These are phyloP conservation scores for Elymnias hypermnestra DNA, from an alignment of 1,140 invertebrate genomes.

Conservation along the genomic window DNA sequence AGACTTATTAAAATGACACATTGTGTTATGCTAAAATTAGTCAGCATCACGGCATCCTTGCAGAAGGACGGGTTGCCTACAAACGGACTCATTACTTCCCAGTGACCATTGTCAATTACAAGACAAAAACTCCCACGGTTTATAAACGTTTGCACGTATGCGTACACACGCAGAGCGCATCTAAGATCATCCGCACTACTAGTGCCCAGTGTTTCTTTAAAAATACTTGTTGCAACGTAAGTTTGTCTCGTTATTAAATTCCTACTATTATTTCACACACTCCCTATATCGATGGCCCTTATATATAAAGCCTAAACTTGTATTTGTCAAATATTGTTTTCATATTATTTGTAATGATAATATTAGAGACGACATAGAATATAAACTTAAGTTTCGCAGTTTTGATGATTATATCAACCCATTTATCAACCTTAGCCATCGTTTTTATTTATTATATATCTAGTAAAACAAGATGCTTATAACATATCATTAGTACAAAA, in stretches of 20 bases:
- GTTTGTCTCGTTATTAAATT: neutral
- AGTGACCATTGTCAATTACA: constrained; percentile 65
- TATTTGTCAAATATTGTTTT: too few species aligned
- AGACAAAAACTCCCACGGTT: constrained; percentile 69
- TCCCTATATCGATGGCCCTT: too few species aligned
- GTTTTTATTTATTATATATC: too few species aligned
- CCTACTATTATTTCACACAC: too few species aligned
- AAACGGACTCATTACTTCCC: constrained; percentile 67
- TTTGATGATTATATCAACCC: too few species aligned
- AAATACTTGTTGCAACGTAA: neutral
- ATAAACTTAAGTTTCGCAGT: too few species aligned
- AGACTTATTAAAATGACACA: constrained; percentile 38
- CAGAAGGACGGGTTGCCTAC: constrained; percentile 64
- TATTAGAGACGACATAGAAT: too few species aligned
- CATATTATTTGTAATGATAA: too few species aligned
- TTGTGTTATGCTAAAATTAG: constrained; percentile 43
- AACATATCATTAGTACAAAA: too few species aligned
- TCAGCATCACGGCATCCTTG: constrained; percentile 50
- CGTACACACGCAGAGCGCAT: constrained; percentile 58
- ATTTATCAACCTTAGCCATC: too few species aligned
- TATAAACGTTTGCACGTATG: constrained; percentile 59
- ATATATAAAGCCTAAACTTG: too few species aligned
- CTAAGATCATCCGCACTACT: constrained; percentile 36
- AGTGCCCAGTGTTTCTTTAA: constrained; percentile 21
- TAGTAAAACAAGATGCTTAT: too few species aligned